phyloP scores from a whole-genome alignment of 2,888 invertebrate genomes.

The Coecobrya sp. region DNA sequence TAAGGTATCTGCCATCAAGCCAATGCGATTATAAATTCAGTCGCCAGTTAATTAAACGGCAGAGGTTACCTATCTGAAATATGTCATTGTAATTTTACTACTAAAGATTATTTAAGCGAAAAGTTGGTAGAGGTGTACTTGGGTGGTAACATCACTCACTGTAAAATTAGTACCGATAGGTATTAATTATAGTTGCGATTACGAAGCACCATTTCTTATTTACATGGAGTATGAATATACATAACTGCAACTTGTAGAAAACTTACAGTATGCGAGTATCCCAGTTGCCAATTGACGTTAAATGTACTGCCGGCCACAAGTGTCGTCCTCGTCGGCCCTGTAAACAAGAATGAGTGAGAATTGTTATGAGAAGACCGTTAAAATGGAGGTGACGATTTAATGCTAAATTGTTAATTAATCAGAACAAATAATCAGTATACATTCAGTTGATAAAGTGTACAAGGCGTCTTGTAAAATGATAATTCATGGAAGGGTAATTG shows the following conservation, averaged over 20 bases:
- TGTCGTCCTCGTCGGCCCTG: constrained; percentile 83
- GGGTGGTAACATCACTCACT: constrained; percentile 38
- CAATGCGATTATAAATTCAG: constrained; percentile 31
- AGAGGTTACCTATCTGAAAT: constrained; percentile 58
- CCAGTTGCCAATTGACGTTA: constrained; percentile 84
- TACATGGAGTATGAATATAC: neutral
- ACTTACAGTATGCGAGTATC: constrained; percentile 83
- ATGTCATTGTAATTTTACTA: constrained; percentile 40
- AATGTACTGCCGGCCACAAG: constrained; percentile 81
- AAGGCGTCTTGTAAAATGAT: neutral
- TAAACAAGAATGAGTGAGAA: constrained; percentile 29
- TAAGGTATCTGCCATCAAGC: constrained; percentile 24
- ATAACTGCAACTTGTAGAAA: neutral
- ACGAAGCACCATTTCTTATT: neutral
- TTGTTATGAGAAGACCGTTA: constrained; percentile 46
- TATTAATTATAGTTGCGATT: constrained; percentile 12
- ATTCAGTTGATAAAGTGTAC: neutral
- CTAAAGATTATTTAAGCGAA: constrained; percentile 14
- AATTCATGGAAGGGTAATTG: neutral
- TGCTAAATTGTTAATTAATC: constrained; percentile 59
- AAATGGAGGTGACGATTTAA: constrained; percentile 66
- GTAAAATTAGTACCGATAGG: neutral
- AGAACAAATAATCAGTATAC: neutral
- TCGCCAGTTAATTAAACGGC: constrained; percentile 51
- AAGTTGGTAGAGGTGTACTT: constrained; percentile 21